Evolutionary conservation across 2,888 invertebrate genomes (phyloP).

Genomic region (Tinea pellionella): DNA sequence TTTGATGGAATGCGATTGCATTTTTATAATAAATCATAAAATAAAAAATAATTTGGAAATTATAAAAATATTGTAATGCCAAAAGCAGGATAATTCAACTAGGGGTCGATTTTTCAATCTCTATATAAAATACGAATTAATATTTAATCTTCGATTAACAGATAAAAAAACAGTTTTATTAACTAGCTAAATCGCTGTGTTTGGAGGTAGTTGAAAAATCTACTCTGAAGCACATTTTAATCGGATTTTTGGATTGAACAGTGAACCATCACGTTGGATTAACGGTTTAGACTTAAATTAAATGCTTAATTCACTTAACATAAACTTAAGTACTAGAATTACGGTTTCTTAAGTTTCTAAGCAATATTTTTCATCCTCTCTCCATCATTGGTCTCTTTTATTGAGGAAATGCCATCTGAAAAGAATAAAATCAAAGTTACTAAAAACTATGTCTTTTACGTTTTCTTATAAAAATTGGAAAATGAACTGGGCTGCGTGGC

Average conservation of each 20-base stretch:
- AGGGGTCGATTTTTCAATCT: no score
- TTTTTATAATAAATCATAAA: not conserved
- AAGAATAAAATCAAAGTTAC: slow-evolving; percentile 30
- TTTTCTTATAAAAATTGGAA: no score
- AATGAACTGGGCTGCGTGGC: no score
- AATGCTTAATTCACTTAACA: slow-evolving; percentile 50
- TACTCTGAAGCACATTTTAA: no score
- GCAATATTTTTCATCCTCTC: slow-evolving; percentile 26
- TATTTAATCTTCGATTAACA: no score
- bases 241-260: no score
- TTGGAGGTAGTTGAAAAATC: no score
- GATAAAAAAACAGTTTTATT: no score
- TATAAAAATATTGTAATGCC: not conserved
- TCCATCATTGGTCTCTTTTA: slow-evolving; percentile 43
- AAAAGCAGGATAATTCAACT: no score
- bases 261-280: not conserved
- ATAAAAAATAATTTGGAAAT: not conserved
- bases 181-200: no score
- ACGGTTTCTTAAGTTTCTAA: slow-evolving; percentile 47
- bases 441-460: not conserved
- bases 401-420: slow-evolving; percentile 41
- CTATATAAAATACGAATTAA: no score
- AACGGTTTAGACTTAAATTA: slow-evolving; percentile 21
- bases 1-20: not conserved
- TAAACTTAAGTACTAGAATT: slow-evolving; percentile 56